phyloP scores from a whole-genome alignment of 2,888 invertebrate species.

The Andricus quercusramuli region DNA sequence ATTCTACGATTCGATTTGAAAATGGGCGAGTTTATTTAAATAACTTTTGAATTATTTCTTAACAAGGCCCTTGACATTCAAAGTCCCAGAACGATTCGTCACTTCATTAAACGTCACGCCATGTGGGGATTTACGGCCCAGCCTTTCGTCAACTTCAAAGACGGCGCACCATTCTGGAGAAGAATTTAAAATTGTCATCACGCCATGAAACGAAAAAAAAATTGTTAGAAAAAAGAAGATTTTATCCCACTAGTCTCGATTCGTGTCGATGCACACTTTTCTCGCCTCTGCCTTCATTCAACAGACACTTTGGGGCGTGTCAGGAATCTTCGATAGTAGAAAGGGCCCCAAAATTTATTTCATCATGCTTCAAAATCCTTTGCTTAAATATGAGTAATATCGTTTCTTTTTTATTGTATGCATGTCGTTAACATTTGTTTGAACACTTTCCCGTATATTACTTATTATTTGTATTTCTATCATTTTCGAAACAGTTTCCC shows the following conservation, averaged over 20 bases:
- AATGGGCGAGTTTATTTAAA: too few species aligned
- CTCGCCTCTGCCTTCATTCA: conserved; percentile 31
- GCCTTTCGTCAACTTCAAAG: background rate
- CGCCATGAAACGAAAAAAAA: background rate
- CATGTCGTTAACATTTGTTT: background rate
- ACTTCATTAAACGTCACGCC: background rate
- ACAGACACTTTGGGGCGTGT: conserved; percentile 17
- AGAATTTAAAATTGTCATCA: conserved; percentile 27
- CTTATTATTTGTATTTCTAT: too few species aligned
- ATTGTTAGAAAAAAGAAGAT: conserved; percentile 4
- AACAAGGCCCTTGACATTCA: background rate
- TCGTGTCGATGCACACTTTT: conserved; percentile 36
- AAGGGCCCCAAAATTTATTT: conserved; percentile 14
- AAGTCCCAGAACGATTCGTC: background rate
- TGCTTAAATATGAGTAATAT: conserved; percentile 7
- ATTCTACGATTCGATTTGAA: too few species aligned
- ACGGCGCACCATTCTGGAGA: too few species aligned
- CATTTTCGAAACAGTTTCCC: background rate
- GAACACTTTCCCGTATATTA: background rate
- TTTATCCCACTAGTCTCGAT: background rate
- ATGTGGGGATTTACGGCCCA: conserved; percentile 2
- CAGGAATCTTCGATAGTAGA: conserved; percentile 22
- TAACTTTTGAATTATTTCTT: background rate
- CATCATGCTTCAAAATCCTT: conserved; percentile 13
- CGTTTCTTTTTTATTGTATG: background rate